A percentile compares a stretch with the other conserved stretches of the same genome.
Evolutionary conservation across 2,113 vertebrate species (phyloP).

Genomic region (Electrona antarctica): DNA sequence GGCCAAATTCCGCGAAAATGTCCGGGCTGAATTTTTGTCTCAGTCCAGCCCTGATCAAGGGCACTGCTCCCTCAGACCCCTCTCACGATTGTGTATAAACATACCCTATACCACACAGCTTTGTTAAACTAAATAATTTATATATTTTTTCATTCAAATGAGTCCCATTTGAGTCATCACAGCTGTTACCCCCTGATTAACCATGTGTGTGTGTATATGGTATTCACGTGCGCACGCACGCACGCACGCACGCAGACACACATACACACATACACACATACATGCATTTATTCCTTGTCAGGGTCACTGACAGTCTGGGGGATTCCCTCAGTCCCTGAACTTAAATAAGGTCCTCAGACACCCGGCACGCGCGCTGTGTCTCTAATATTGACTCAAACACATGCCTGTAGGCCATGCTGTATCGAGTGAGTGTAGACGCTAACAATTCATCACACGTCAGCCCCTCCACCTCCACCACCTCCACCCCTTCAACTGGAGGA

Average conservation of each 20-base stretch:
- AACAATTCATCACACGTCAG: constrained; percentile 57
- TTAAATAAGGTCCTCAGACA: constrained; percentile 25
- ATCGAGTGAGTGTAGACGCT: constrained; percentile 43
- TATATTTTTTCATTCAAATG: too few relatives aligned
- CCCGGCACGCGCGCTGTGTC: neutral
- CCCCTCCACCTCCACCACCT: constrained; percentile 2
- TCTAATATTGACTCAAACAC: constrained; percentile 51
- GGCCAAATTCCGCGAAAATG: too few relatives aligned
- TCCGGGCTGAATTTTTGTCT: too few relatives aligned
- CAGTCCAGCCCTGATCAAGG: constrained; percentile 32
- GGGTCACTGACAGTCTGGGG: constrained; percentile 13
- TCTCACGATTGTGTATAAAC: constrained; percentile 13
- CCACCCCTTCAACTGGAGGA: constrained; percentile 22
- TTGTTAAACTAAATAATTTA: too few relatives aligned
- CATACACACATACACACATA: too few relatives aligned
- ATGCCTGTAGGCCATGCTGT: constrained; percentile 37
- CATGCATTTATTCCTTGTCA: constrained; percentile 19
- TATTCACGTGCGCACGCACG: too few relatives aligned
- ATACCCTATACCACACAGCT: neutral
- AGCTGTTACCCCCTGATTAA: too few relatives aligned
- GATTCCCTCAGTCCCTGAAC: constrained; percentile 15
- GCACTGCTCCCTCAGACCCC: constrained; percentile 39
- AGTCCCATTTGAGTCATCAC: too few relatives aligned
- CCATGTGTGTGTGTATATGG: too few relatives aligned
- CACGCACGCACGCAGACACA: too few relatives aligned